These are phyloP conservation scores for Apostichopus leukothele DNA, from an alignment of 53 echinoderm and acorn worm species.

Conservation along the genomic window DNA sequence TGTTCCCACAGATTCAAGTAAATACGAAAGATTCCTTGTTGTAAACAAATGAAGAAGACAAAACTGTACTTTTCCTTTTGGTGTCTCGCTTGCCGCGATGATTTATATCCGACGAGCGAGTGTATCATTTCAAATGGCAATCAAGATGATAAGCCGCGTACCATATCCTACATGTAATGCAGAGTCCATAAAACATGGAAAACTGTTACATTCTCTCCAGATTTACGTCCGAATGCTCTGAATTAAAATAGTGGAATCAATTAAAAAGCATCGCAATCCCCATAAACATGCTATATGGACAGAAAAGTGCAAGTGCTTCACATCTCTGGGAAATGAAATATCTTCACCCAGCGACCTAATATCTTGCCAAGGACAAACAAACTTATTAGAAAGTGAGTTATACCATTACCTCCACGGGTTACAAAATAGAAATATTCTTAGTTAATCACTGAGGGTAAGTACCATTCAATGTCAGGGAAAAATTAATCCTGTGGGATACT, in stretches of 20 bases:
- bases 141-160: constrained; percentile 9
- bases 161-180: not conserved
- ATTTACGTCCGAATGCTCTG: constrained; percentile 4
- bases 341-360: constrained; percentile 9
- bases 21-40: not conserved
- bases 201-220: not conserved
- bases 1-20: not conserved
- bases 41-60: constrained; percentile 1
- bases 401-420: not conserved
- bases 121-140: constrained; percentile 13
- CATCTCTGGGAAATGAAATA: not conserved
- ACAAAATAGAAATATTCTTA: constrained; percentile 3
- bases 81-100: not conserved
- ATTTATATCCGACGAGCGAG: not conserved
- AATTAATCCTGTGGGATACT: constrained; percentile 32
- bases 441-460: constrained; percentile 28
- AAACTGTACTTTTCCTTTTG: constrained; percentile 1
- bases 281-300: constrained; percentile 9
- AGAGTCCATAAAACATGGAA: not conserved
- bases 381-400: constrained; percentile 1
- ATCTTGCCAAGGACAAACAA: constrained; percentile 5
- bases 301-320: not conserved
- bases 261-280: constrained; percentile 13
- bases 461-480: constrained; percentile 38
- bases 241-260: constrained; percentile 12